Evolutionary conservation across 2,797 vertebrate species (phyloP), one percentile per base, ranked within the genome.

Genomic region (Tinamus major): DNA sequence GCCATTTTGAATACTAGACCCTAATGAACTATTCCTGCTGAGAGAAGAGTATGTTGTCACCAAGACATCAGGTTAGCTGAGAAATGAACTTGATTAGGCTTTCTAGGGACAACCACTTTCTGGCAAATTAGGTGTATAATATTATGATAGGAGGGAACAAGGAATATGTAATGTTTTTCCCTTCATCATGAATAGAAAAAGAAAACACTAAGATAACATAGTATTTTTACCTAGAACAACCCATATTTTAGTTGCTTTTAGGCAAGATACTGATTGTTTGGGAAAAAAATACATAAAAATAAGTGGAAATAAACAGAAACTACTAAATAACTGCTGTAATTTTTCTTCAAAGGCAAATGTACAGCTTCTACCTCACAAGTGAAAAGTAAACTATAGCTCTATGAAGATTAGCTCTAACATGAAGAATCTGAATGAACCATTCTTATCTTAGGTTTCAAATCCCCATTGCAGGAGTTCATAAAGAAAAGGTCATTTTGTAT

Each of bases 401-500:
- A 27, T 82, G 72, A 94, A 92, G 79, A 87, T 82, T 70, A 85
- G 4, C 53, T 79, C 11, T 61, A 79, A 87, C 53, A 80, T 2
- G 11, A 87, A 79, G 48, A 58, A 87, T 77, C 39, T 35, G 87
- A 93, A 85, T 18, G 48, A 91, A 84, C n/a, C 8, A 44, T 70
- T 87, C 92, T 85, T 64, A 71, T 85, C 87, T 87, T n/a, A 48
- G 16, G 58, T 71, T 91, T 87, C 56, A 87, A 87, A 87, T 79
- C 37, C 64, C 27, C 31, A 17, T 15, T 80, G 61, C 26, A 71
- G 53, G 58, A 2, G 9, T 64, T 94, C 17, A 58, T 71, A 77
- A 90, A 84, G 65, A n/a, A 92, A 89, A 87, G 46, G 81, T 90
- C 71, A 53, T 83, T 95, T 87, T 82, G 20, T 61, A 77, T 92